These are phyloP conservation scores for Limenitis camilla DNA, from an alignment of 2,888 invertebrate species.

Conservation along the genomic window DNA sequence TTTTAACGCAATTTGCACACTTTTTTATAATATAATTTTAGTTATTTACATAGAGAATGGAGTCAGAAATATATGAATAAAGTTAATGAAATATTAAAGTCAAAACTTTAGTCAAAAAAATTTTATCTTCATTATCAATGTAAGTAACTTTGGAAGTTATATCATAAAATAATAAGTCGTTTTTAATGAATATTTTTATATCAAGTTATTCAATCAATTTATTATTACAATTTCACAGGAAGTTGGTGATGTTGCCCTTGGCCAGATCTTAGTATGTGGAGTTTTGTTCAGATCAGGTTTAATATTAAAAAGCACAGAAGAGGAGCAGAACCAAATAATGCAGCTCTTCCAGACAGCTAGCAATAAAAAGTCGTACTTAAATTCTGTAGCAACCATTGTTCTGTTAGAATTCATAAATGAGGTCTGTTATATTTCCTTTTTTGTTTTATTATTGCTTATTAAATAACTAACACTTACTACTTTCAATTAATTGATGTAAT, in stretches of 20 bases:
- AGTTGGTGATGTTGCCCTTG: conserved; percentile 81
- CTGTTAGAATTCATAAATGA: conserved; percentile 74
- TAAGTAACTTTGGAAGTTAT: too few relatives aligned
- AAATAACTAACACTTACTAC: too few relatives aligned
- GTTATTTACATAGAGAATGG: too few relatives aligned
- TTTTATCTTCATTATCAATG: too few relatives aligned
- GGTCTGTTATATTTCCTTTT: conserved; percentile 53
- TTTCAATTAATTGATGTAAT: too few relatives aligned
- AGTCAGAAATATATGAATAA: too few relatives aligned
- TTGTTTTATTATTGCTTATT: too few relatives aligned
- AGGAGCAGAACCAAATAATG: conserved; percentile 59
- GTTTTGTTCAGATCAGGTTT: conserved; percentile 79
- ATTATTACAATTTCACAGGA: conserved; percentile 68
- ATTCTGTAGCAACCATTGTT: conserved; percentile 75
- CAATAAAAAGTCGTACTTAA: conserved; percentile 76
- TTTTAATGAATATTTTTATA: not conserved
- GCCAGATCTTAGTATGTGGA: conserved; percentile 81
- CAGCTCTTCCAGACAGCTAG: conserved; percentile 67
- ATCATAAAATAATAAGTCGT: too few relatives aligned
- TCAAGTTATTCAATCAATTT: not conserved
- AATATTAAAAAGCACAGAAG: conserved; percentile 61
- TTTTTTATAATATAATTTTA: too few relatives aligned
- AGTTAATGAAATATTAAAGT: too few relatives aligned
- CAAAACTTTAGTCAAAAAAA: too few relatives aligned
- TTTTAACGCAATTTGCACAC: too few relatives aligned